Base-by-base conservation (phyloP, 2,797 vertebrate genomes). In the Epinephelus awoara region DNA sequence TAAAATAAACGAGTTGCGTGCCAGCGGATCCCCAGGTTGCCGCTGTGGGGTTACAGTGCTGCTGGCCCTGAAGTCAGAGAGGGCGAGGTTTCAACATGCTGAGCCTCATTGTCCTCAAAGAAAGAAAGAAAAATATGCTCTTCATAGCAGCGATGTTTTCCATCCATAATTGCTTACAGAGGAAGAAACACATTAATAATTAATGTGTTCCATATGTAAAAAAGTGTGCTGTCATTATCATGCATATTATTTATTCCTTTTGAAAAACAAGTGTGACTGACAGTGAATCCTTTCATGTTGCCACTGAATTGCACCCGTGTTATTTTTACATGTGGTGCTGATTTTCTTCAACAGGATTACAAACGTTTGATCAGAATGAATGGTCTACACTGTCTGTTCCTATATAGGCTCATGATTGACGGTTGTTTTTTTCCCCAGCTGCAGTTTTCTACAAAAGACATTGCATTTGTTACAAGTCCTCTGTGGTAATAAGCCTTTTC, bases 281-380 rank as follows among this genome's bases (percentile, higher is more conserved):
- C 3, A 77, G 67, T 7, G 27, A 27, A 42, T 83, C 44, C 21
- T 85, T 88, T 80, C 21, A 85, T 70, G 68, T 54, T 64, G 66
- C 65, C 54, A 44, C 23, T 40, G 29, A 58, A 19, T 25, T 56
- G 34, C 7, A 8, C 34, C 34, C 34, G 50, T 59, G 58, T 76
- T 90, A 70, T 87, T 89, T 90, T 84, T 73, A 64, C 47, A 50
- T 25, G 61, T 63, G 70, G 12, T 47, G 64, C 51, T 50, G 67
- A 52, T 78, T 80, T 72, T 49, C 57, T 27, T 10, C 47, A 55
- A 47, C 34, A 65, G 67, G 44, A 74, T 79, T 65, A 64, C 19
- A 59, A 57, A 56, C 6, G 58, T 87, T 86, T 87, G 77, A 87
- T 83, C 77, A 75, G 73, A 77, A 64, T 6, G 21, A 66, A 54